These are phyloP conservation scores for Nothocercus nigrocapillus DNA, from an alignment of 2,113 vertebrate species.

Conservation along the genomic window DNA sequence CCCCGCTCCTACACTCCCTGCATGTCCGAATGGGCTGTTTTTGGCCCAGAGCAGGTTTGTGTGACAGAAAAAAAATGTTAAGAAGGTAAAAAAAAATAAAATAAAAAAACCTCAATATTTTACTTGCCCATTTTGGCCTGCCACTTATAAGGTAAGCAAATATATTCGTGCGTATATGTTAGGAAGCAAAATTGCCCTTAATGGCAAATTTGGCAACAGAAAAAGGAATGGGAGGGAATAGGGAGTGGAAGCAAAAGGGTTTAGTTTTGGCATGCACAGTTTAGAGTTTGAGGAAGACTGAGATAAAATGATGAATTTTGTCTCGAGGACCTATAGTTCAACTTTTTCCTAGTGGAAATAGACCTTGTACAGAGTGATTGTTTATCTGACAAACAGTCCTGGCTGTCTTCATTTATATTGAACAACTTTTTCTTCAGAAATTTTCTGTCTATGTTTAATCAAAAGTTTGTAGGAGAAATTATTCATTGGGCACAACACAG, in stretches of 20 bases:
- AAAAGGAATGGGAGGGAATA: neutral
- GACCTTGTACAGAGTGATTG: neutral
- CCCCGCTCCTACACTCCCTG: neutral
- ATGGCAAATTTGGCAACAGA: neutral
- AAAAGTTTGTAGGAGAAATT: neutral
- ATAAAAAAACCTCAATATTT: neutral
- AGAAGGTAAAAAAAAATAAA: rapidly evolving
- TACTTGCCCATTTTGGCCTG: neutral
- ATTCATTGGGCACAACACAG: neutral
- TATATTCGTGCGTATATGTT: neutral
- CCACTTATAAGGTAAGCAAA: neutral
- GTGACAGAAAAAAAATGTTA: neutral
- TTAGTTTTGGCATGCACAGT: neutral
- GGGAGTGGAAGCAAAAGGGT: neutral
- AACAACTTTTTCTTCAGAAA: neutral
- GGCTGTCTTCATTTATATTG: neutral
- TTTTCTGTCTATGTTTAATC: constrained; percentile 1
- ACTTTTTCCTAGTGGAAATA: neutral
- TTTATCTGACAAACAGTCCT: neutral
- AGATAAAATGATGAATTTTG: constrained; percentile 5
- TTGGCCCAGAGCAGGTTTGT: neutral
- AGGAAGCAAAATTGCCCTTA: neutral
- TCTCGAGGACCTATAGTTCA: neutral
- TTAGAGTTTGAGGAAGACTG: neutral
- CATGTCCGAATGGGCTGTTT: neutral